These are phyloP conservation scores for Perizoma flavofasciatum DNA, from an alignment of 2,888 invertebrate genomes.

Conservation along the genomic window DNA sequence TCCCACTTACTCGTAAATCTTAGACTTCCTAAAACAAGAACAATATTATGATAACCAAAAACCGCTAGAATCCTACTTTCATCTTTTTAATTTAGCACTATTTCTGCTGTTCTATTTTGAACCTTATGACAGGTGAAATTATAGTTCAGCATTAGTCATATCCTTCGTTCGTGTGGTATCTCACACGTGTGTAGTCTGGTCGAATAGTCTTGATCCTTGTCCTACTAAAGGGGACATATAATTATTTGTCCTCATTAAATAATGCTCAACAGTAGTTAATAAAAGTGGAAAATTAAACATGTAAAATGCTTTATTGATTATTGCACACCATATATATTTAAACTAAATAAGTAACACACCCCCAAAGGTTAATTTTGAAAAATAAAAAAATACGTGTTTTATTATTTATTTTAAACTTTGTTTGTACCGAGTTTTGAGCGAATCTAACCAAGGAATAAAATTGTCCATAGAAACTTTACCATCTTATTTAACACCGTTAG, in stretches of 20 bases:
- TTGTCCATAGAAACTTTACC: too few species aligned
- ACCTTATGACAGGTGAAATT: slow-evolving; percentile 27
- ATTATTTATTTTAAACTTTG: too few species aligned
- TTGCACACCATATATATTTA: too few species aligned
- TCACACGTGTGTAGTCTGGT: slow-evolving; percentile 16
- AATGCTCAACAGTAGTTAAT: too few species aligned
- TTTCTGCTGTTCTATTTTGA: slow-evolving; percentile 30
- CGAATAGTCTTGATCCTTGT: slow-evolving; percentile 30
- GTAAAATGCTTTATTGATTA: too few species aligned
- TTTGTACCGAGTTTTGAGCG: too few species aligned
- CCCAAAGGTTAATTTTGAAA: too few species aligned
- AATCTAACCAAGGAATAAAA: too few species aligned
- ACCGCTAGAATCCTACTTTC: slow-evolving; percentile 8
- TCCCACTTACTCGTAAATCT: not conserved
- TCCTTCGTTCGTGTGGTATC: slow-evolving; percentile 24
- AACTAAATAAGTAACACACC: too few species aligned
- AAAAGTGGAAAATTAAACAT: too few species aligned
- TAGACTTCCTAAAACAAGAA: slow-evolving; percentile 12
- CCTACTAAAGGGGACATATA: not conserved
- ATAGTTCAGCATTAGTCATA: slow-evolving; percentile 34
- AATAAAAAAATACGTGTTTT: too few species aligned
- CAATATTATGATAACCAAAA: slow-evolving; percentile 20
- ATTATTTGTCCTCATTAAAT: not conserved
- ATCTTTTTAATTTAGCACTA: slow-evolving; percentile 23
- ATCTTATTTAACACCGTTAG: too few species aligned